These are phyloP conservation scores for Trachelus iudaicus DNA, from an alignment of 2,888 invertebrate species.

Conservation along the genomic window DNA sequence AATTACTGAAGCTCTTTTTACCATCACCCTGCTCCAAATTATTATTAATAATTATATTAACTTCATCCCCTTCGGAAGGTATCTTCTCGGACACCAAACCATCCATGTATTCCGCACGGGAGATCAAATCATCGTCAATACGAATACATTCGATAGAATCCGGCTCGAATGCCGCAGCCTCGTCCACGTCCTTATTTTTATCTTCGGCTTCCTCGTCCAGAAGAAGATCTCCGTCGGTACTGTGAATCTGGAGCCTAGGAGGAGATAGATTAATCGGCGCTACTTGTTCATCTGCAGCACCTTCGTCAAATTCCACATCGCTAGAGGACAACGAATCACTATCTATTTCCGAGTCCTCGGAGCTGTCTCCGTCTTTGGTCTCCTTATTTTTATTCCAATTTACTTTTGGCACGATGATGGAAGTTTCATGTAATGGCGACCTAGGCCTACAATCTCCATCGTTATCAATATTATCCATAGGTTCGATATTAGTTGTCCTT, in stretches of 20 bases:
- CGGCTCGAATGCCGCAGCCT: slow-evolving; percentile 51
- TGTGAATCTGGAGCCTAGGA: slow-evolving; percentile 79
- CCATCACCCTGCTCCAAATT: slow-evolving; percentile 43
- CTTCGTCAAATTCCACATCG: slow-evolving; percentile 50
- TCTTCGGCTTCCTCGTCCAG: slow-evolving; percentile 56
- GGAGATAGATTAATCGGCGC: slow-evolving; percentile 65
- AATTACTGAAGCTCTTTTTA: slow-evolving; percentile 60
- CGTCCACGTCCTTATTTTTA: slow-evolving; percentile 33
- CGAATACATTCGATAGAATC: slow-evolving; percentile 57
- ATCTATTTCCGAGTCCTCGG: slow-evolving; percentile 67
- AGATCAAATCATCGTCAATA: slow-evolving; percentile 10
- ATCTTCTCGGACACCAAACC: slow-evolving; percentile 59
- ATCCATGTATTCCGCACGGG: slow-evolving; percentile 59
- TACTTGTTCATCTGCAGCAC: slow-evolving; percentile 27
- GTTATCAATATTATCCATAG: slow-evolving; percentile 23
- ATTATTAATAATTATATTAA: slow-evolving; percentile 51
- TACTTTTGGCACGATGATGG: slow-evolving; percentile 74
- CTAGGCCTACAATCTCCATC: slow-evolving; percentile 59
- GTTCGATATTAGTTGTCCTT: slow-evolving; percentile 19
- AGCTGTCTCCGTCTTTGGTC: slow-evolving; percentile 53
- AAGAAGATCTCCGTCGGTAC: slow-evolving; percentile 76
- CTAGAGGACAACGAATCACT: slow-evolving; percentile 72
- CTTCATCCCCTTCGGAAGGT: slow-evolving; percentile 47
- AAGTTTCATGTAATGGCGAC: slow-evolving; percentile 75
- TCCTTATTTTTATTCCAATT: slow-evolving; percentile 69